A percentile compares a stretch with the other conserved stretches of the same genome.
phyloP scores from a whole-genome alignment of 2,113 vertebrate genomes.

The Phylloscopus trochilus region DNA sequence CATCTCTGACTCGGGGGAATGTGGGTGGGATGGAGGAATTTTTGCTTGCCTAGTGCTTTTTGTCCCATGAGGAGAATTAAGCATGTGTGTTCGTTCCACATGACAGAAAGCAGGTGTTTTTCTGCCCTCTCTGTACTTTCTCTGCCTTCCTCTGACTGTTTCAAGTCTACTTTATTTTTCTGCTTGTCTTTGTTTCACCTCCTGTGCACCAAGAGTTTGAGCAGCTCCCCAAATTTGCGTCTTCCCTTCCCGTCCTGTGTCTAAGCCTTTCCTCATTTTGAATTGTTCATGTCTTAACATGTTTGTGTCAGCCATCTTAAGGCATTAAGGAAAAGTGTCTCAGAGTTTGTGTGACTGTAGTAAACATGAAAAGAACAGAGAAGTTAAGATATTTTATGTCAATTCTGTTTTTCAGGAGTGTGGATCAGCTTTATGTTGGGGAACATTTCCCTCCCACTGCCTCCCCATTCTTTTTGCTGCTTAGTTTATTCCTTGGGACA shows the following conservation, averaged over 20 bases:
- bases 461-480: slow-evolving; percentile 78
- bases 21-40: background rate
- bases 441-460: slow-evolving; percentile 78
- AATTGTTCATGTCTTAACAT: background rate
- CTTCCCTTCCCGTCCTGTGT: background rate
- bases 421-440: slow-evolving; percentile 71
- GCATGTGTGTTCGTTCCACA: background rate
- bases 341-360: background rate
- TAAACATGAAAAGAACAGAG: background rate
- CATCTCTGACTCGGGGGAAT: background rate
- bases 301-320: background rate
- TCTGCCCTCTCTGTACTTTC: background rate
- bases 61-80: background rate
- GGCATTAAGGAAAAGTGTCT: background rate
- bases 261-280: background rate
- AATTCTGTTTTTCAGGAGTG: slow-evolving; percentile 79
- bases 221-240: background rate
- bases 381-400: background rate
- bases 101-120: background rate
- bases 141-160: background rate
- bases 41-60: background rate
- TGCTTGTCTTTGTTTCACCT: background rate
- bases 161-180: background rate
- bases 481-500: slow-evolving; percentile 89
- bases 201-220: background rate